Conservation (phyloP, 2,888 invertebrate genomes). For the Zeuzera pyrina region DNA sequence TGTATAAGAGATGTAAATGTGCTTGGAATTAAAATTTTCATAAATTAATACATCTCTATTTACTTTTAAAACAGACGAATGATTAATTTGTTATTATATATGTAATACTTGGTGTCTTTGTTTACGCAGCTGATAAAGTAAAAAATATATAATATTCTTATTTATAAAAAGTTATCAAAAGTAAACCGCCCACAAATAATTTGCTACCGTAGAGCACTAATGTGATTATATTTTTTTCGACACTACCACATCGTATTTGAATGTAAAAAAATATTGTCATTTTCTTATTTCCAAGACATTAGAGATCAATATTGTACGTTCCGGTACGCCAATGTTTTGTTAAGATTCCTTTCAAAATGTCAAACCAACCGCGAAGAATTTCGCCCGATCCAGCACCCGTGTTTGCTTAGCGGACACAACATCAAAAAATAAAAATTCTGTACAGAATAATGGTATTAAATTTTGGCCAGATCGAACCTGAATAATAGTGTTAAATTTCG, state of each 20-base stretch:
- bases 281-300: slow-evolving; percentile 12
- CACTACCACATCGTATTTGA: slow-evolving; percentile 5
- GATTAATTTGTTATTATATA: too few species aligned
- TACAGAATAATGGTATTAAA: slow-evolving; percentile 55
- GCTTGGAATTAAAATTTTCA: too few species aligned
- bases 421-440: slow-evolving; percentile 36
- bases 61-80: too few species aligned
- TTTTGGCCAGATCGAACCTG: slow-evolving; percentile 40
- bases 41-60: too few species aligned
- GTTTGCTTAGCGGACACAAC: slow-evolving; percentile 65
- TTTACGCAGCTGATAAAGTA: too few species aligned
- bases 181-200: slow-evolving; percentile 46
- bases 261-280: too few species aligned
- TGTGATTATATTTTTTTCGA: slow-evolving; percentile 49
- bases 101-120: too few species aligned
- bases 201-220: slow-evolving; percentile 57
- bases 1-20: too few species aligned
- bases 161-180: too few species aligned
- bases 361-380: slow-evolving; percentile 64
- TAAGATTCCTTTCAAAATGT: slow-evolving; percentile 44
- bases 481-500: slow-evolving; percentile 68
- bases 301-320: slow-evolving; percentile 23
- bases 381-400: slow-evolving; percentile 40
- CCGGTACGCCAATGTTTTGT: slow-evolving; percentile 1
- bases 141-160: too few species aligned